phyloP scores from a whole-genome alignment of 1,140 invertebrate genomes.

The Sesamia nonagrioides region DNA sequence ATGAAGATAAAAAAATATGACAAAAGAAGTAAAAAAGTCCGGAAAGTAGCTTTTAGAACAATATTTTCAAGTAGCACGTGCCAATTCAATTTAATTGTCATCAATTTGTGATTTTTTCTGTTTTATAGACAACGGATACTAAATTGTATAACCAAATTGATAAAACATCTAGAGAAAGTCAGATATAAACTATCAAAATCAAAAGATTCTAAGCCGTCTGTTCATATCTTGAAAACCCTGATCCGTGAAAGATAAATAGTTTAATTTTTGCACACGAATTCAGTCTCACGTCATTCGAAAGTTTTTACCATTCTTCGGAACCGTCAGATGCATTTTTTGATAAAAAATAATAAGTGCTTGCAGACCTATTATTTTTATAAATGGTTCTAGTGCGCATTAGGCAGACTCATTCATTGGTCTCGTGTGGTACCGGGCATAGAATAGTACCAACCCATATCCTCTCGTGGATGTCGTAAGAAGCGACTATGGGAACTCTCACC shows the following conservation, averaged over 20 bases:
- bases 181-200: conserved; percentile 7
- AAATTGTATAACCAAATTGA: conserved; percentile 12
- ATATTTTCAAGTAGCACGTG: too few species aligned
- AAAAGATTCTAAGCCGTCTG: background rate
- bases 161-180: conserved; percentile 14
- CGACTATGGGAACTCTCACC: too few species aligned
- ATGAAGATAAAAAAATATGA: background rate
- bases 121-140: background rate
- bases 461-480: too few species aligned
- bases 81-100: background rate
- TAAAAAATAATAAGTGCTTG: conserved; percentile 39
- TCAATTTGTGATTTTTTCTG: background rate
- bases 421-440: too few species aligned
- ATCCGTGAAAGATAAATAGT: background rate
- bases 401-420: conserved; percentile 4
- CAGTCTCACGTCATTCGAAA: conserved; percentile 38
- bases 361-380: conserved; percentile 32
- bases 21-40: background rate
- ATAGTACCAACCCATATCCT: too few species aligned
- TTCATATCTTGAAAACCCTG: background rate
- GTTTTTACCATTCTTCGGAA: conserved; percentile 9
- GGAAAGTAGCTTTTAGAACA: background rate
- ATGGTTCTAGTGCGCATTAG: conserved; percentile 4
- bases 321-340: conserved; percentile 40
- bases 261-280: conserved; percentile 20